Percentiles rank a stretch among this genome's conserved stretches.
These are phyloP conservation scores for Cheilosia grossa DNA, from an alignment of 2,888 invertebrate genomes.

Conservation along the genomic window DNA sequence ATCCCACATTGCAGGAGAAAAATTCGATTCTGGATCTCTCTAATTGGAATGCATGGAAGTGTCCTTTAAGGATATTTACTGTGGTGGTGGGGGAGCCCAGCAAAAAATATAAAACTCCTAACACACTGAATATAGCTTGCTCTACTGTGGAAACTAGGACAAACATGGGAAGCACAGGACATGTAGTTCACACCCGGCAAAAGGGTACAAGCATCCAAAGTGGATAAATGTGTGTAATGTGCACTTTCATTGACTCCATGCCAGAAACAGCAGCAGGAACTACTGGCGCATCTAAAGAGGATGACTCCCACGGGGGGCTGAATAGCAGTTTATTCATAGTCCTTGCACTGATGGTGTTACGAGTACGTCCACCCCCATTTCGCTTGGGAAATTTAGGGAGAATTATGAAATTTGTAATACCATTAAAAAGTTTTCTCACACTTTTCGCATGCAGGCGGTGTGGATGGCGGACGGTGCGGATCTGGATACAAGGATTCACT, in stretches of 20 bases:
- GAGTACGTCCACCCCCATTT: background rate
- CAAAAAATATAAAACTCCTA: slow-evolving; percentile 12
- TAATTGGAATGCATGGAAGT: slow-evolving; percentile 69
- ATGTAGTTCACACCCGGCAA: slow-evolving; percentile 19
- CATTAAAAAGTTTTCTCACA: slow-evolving; percentile 74
- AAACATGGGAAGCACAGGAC: slow-evolving; percentile 47
- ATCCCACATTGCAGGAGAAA: background rate
- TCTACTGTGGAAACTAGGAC: slow-evolving; percentile 60
- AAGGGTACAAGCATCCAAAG: slow-evolving; percentile 18
- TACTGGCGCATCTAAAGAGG: slow-evolving; percentile 15
- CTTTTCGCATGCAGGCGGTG: slow-evolving; percentile 1
- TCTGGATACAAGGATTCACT: slow-evolving; percentile 45
- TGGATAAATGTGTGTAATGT: slow-evolving; percentile 62
- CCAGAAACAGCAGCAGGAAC: slow-evolving; percentile 21
- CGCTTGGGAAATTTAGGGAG: slow-evolving; percentile 70
- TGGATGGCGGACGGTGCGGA: background rate
- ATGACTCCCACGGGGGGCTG: slow-evolving; percentile 31
- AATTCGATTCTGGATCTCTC: slow-evolving; percentile 27
- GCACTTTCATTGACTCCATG: slow-evolving; percentile 64
- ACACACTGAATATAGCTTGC: slow-evolving; percentile 27
- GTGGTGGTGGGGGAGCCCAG: background rate
- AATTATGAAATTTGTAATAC: slow-evolving; percentile 74
- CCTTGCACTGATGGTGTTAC: slow-evolving; percentile 31
- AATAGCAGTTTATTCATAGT: slow-evolving; percentile 15
- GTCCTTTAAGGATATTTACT: slow-evolving; percentile 70